phyloP scores from a whole-genome alignment of 2,797 vertebrate genomes.

The Orientallactaga sibirica region DNA sequence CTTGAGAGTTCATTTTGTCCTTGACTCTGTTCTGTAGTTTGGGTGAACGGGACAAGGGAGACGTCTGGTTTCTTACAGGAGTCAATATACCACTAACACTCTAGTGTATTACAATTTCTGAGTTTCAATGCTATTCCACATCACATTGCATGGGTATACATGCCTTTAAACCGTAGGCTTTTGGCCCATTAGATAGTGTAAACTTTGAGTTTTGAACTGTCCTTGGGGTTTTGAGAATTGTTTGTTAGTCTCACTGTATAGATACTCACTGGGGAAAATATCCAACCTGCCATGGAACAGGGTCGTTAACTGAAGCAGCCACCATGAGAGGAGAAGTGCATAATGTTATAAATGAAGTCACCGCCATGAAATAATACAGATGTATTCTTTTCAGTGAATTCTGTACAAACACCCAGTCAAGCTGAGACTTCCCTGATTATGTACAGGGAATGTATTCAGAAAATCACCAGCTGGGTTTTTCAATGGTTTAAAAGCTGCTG shows the following conservation, averaged over 20 bases:
- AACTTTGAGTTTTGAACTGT: constrained; percentile 76
- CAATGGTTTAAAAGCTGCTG: constrained; percentile 80
- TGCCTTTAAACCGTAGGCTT: constrained; percentile 61
- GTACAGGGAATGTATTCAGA: constrained; percentile 78
- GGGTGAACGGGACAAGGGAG: background rate
- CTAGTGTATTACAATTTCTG: background rate
- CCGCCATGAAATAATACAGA: constrained; percentile 82
- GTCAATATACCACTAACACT: background rate
- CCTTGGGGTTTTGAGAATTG: constrained; percentile 58
- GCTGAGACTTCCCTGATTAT: constrained; percentile 78
- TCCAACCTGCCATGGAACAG: constrained; percentile 63
- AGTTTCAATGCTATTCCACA: constrained; percentile 17
- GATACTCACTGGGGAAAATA: constrained; percentile 65
- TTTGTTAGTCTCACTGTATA: constrained; percentile 68
- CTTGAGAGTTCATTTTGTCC: constrained; percentile 33
- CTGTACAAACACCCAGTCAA: constrained; percentile 76
- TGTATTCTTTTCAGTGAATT: constrained; percentile 83
- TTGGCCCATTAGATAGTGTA: constrained; percentile 68
- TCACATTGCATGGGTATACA: constrained; percentile 45
- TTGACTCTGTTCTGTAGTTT: constrained; percentile 16
- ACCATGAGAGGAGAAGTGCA: constrained; percentile 74
- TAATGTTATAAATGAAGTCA: constrained; percentile 83
- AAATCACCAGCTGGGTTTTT: constrained; percentile 82
- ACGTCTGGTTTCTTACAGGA: constrained; percentile 17
- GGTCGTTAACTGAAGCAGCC: constrained; percentile 77